These are phyloP conservation scores for Drosophila lutescens DNA, from an alignment of 2,888 invertebrate species.

Conservation along the genomic window DNA sequence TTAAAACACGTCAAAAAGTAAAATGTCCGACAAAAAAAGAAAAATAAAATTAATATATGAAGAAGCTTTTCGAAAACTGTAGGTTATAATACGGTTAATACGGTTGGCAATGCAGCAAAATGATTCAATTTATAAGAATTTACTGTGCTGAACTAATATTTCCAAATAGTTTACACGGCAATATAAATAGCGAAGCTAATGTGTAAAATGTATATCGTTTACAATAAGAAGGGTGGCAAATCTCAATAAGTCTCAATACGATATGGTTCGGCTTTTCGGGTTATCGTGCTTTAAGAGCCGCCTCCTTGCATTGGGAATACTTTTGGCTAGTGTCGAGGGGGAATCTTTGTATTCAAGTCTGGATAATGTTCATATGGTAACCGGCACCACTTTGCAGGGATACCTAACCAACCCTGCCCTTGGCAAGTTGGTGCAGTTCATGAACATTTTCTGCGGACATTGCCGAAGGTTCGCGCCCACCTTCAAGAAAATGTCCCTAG, in stretches of 20 bases:
- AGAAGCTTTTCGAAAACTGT: too few relatives aligned
- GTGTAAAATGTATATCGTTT: neutral
- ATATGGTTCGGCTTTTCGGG: neutral
- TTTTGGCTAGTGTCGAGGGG: neutral
- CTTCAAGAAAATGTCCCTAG: conserved; percentile 44
- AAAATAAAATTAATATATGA: too few relatives aligned
- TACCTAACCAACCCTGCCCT: conserved; percentile 15
- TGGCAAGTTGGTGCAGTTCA: conserved; percentile 89
- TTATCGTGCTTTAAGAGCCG: neutral
- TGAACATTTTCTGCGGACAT: conserved; percentile 97
- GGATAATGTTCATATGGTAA: conserved; percentile 51
- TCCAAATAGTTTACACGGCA: neutral
- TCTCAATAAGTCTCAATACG: neutral
- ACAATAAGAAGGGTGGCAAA: neutral
- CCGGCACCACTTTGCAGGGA: conserved; percentile 25
- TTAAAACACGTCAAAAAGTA: too few relatives aligned
- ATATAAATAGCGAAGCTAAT: neutral
- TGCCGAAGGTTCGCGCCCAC: conserved; percentile 93
- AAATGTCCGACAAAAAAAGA: too few relatives aligned
- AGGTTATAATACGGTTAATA: too few relatives aligned
- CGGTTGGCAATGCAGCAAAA: too few relatives aligned
- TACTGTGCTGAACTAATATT: too few relatives aligned
- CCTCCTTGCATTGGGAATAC: neutral
- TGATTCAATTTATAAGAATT: too few relatives aligned
- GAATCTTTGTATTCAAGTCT: conserved; percentile 40